Evolutionary conservation across 2,797 vertebrate genomes (phyloP).

Genomic region (Manis crassicaudata): DNA sequence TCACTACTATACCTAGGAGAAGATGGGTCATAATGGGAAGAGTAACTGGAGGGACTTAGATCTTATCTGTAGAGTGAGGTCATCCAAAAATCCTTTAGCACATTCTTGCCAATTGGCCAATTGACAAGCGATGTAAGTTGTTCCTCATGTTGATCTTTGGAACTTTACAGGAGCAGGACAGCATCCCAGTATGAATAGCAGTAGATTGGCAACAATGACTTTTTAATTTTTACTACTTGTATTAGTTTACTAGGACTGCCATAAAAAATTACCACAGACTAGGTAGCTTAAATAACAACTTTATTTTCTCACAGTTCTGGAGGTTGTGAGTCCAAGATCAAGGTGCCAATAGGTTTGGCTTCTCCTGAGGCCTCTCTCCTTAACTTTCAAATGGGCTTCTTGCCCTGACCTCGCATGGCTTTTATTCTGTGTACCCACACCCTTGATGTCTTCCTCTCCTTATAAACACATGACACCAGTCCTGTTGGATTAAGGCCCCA

Average conservation of each 20-base stretch:
- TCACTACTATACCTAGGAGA: not conserved
- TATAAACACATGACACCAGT: not conserved
- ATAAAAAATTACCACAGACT: not conserved
- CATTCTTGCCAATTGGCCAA: not conserved
- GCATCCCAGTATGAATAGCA: not conserved
- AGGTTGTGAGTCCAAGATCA: not conserved
- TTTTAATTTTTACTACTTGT: not conserved
- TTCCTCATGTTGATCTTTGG: not conserved
- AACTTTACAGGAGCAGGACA: not conserved
- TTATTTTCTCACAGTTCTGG: constrained; percentile 14
- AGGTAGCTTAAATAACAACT: not conserved
- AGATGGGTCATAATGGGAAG: not conserved
- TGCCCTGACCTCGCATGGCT: not conserved
- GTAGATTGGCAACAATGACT: not conserved
- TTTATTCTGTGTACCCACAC: not conserved
- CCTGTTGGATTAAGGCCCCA: not conserved
- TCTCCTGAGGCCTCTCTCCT: not conserved
- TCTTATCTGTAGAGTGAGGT: not conserved
- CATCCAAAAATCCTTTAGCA: not conserved
- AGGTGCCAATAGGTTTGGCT: not conserved
- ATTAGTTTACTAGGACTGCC: not conserved
- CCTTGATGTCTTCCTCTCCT: not conserved
- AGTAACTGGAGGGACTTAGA: not conserved
- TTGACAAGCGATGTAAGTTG: not conserved
- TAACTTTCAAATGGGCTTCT: not conserved